phyloP scores from a whole-genome alignment of 2,888 invertebrate species.

The Nomada goodeniana region DNA sequence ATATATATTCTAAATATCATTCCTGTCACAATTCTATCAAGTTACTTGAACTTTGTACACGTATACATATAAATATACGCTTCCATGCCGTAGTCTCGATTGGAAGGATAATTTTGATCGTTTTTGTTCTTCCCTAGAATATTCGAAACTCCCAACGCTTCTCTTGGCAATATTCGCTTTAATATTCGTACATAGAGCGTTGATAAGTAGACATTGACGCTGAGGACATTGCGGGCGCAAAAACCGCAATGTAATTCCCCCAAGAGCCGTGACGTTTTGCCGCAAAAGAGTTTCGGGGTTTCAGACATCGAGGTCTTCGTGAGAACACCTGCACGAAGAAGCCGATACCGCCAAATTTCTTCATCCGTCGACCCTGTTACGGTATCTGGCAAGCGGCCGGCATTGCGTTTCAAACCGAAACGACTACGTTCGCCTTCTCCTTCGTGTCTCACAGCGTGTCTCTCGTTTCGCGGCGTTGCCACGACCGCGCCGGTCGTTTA shows the following conservation, averaged over 20 bases:
- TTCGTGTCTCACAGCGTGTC: slow-evolving; percentile 58
- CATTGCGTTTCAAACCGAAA: slow-evolving; percentile 70
- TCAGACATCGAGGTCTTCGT: slow-evolving; percentile 18
- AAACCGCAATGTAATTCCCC: slow-evolving; percentile 13
- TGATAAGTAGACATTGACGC: background rate
- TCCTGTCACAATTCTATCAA: background rate
- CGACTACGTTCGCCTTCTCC: slow-evolving; percentile 61
- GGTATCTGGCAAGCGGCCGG: slow-evolving; percentile 72
- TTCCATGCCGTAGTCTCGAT: background rate
- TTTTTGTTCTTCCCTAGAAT: background rate
- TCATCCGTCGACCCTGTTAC: slow-evolving; percentile 76
- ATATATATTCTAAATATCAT: background rate
- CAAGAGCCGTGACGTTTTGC: background rate
- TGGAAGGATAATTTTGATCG: background rate
- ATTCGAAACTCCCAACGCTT: background rate
- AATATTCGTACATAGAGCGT: background rate
- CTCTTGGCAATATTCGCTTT: background rate
- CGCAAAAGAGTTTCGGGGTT: slow-evolving; percentile 31
- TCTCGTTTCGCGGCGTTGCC: slow-evolving; percentile 60
- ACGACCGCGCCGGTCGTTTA: slow-evolving; percentile 34
- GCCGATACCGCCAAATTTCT: slow-evolving; percentile 74
- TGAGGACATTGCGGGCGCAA: background rate
- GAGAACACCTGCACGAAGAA: slow-evolving; percentile 56
- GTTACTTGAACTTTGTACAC: background rate
- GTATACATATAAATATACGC: too few species aligned